Evolutionary conservation across 2,888 invertebrate species (phyloP).

Genomic region (Leptogaster cylindrica): DNA sequence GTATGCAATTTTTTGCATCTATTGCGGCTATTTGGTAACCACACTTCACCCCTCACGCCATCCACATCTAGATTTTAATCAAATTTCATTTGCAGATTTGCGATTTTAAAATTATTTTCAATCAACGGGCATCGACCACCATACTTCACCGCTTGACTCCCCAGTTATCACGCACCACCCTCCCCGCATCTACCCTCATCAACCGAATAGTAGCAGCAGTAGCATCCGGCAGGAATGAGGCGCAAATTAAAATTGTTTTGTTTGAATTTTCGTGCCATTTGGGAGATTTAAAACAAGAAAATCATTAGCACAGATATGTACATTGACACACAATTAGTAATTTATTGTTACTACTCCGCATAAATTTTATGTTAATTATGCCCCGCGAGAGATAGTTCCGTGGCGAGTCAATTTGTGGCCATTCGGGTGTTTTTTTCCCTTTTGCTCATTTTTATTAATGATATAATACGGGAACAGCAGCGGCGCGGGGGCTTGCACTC

Average conservation of each 20-base stretch:
- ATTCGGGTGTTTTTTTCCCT: neutral
- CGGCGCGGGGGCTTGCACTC: neutral
- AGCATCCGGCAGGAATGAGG: neutral
- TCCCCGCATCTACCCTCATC: neutral
- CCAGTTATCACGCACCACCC: neutral
- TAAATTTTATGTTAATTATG: conserved; percentile 38
- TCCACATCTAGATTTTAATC: conserved; percentile 26
- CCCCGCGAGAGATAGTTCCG: conserved; percentile 37
- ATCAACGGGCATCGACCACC: conserved; percentile 5
- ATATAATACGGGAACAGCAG: neutral
- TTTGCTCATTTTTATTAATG: conserved; percentile 1
- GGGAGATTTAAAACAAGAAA: conserved; percentile 38
- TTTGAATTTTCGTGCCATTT: conserved; percentile 34
- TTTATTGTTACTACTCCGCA: conserved; percentile 36
- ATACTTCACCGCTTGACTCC: neutral
- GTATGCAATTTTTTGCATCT: conserved; percentile 8
- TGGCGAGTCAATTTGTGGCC: conserved; percentile 32
- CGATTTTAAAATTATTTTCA: conserved; percentile 40
- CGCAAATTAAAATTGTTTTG: conserved; percentile 35
- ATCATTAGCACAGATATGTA: conserved; percentile 36
- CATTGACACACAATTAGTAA: conserved; percentile 37
- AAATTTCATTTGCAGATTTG: conserved; percentile 39
- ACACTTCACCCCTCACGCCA: neutral
- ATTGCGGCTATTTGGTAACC: neutral
- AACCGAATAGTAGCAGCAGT: neutral